Percentiles rank a stretch among this genome's conserved stretches.
These are phyloP conservation scores for Lepus europaeus DNA, from an alignment of 2,113 vertebrate genomes.

Conservation along the genomic window DNA sequence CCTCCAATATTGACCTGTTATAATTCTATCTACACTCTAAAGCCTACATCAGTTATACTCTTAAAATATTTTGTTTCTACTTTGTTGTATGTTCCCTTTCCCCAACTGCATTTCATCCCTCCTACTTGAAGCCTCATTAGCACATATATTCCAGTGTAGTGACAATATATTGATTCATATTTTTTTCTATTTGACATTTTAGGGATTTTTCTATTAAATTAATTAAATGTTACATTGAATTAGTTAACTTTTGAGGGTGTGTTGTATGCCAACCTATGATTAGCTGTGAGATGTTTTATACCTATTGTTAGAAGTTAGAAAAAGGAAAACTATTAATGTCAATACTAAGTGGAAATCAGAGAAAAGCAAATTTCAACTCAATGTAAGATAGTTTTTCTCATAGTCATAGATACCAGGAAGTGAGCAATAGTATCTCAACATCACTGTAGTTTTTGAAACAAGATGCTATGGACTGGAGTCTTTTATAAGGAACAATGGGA, in stretches of 20 bases:
- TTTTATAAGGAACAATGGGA: background rate
- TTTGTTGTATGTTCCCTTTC: background rate
- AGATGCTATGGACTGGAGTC: background rate
- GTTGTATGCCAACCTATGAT: background rate
- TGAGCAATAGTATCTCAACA: background rate
- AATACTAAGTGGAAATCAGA: background rate
- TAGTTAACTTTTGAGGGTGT: background rate
- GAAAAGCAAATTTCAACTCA: background rate
- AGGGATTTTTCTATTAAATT: background rate
- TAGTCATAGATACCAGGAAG: background rate
- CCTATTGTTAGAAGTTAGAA: background rate
- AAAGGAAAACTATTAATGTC: background rate
- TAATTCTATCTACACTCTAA: background rate
- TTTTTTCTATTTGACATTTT: background rate
- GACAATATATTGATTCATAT: background rate
- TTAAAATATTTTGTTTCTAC: background rate
- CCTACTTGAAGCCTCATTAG: background rate
- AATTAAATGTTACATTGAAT: background rate
- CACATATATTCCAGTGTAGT: background rate
- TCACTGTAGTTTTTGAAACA: background rate
- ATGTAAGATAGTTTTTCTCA: background rate
- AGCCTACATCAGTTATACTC: background rate
- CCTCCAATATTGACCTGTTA: background rate
- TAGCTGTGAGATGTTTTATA: background rate
- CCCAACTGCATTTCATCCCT: background rate